Conservation (phyloP, 1,140 invertebrate genomes). For the Cataglyphis hispanica region DNA sequence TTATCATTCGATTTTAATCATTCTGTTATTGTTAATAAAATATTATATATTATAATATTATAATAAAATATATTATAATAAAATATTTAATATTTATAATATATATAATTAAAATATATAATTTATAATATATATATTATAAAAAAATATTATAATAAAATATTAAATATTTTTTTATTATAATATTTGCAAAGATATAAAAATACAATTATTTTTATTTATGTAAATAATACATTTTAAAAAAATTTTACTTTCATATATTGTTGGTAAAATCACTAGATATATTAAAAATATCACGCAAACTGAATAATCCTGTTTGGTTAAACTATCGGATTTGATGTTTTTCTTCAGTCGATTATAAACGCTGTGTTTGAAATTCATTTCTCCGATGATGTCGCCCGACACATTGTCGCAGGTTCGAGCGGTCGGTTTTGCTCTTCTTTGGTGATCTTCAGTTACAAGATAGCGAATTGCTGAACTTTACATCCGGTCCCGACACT, state of each 20-base stretch:
- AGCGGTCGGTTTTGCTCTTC: slow-evolving; percentile 54
- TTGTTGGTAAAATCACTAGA: too few species aligned
- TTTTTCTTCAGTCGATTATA: not conserved
- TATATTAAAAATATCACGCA: not conserved
- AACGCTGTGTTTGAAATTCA: slow-evolving; percentile 45
- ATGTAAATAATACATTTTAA: too few species aligned
- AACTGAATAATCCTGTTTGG: not conserved
- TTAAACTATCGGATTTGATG: not conserved
- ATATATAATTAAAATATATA: too few species aligned
- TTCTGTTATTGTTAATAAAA: not conserved
- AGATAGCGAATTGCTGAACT: slow-evolving; percentile 66
- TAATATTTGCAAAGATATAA: not conserved
- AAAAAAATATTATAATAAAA: too few species aligned
- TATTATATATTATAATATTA: too few species aligned
- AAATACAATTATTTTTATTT: not conserved
- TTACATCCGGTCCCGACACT: slow-evolving; percentile 56
- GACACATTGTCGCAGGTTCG: slow-evolving; percentile 57
- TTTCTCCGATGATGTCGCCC: slow-evolving; percentile 45
- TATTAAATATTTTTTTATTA: too few species aligned
- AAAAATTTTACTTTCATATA: too few species aligned
- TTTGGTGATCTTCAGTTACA: slow-evolving; percentile 42
- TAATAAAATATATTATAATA: too few species aligned
- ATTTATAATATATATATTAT: too few species aligned
- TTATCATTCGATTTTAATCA: not conserved
- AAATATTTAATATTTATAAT: too few species aligned